Evolutionary conservation across 2,797 vertebrate genomes (phyloP), one percentile per base, ranked within the genome.

Genomic region (Paedocypris micromegethes): DNA sequence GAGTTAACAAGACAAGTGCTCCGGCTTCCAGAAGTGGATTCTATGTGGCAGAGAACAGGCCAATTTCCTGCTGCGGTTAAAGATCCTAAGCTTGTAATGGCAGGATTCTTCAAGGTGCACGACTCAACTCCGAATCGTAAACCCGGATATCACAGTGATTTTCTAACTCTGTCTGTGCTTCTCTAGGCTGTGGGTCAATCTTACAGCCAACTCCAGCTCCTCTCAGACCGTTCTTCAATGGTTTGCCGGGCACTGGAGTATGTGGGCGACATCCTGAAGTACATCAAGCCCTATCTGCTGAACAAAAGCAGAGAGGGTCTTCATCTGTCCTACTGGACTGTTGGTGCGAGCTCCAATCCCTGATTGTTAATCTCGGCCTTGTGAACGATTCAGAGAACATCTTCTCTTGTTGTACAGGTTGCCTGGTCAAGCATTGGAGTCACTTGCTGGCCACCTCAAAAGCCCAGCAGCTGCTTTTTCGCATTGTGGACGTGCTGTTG

Each of bases 381-480:
- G 23, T 48, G 38, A 38, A n/a, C 44, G 6, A 39, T 1, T 4
- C 2, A 23, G 23, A 23, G 23, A 23, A 23, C 23, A 23, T 23
- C 23, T 23, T 23, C 23, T 23, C 23, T 23, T 23, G 23, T 58
- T 51, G 54, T 58, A 44, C 40, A 99, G 97, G 97, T 66, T 92
- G 85, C 81, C 81, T 98, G 72, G 93, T 98, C 73, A 97, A 95
- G 79, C 93, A 93, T 70, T 99, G 97, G 94, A 92, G 95, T 82
- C 88, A 88, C 6, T 93, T 99, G 76, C 85, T 99, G 86, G 93
- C 91, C 75, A 95, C 93, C 51, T 91, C 94, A 4, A 98, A 93
- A 90, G 94, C 94, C 0, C 96, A 97, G 77, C 92, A 92, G 41
- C 86, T 98, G 72, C 76, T 99, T 56, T 96, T 96, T 70, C 90